A percentile compares a stretch with the other conserved stretches of the same genome.
Evolutionary conservation across 2,113 vertebrate species (phyloP).

Genomic region (Neofelis nebulosa): DNA sequence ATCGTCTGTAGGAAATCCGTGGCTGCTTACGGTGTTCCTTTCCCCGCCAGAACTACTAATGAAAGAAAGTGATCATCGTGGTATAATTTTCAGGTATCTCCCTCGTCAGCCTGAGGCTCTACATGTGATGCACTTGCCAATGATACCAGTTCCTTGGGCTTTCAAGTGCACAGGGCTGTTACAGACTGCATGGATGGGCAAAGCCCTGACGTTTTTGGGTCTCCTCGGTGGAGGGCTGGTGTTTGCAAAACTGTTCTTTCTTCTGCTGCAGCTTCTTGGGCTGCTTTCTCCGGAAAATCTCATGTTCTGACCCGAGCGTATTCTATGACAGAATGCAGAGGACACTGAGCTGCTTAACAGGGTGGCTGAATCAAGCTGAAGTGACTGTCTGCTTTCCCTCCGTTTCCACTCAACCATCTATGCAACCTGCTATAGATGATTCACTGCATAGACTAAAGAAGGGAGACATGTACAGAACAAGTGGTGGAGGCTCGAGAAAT

Average conservation of each 20-base stretch:
- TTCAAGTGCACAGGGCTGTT: not conserved
- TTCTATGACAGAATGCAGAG: constrained; percentile 55
- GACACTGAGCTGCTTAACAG: constrained; percentile 59
- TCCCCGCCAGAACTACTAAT: not conserved
- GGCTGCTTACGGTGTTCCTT: not conserved
- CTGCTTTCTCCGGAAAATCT: constrained; percentile 64
- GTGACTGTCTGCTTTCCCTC: not conserved
- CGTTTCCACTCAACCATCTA: constrained; percentile 49
- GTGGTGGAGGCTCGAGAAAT: constrained; percentile 44
- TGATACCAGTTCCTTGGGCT: not conserved
- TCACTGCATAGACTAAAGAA: constrained; percentile 18
- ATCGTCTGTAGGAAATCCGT: not conserved
- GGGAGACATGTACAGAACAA: not conserved
- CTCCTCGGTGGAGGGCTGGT: constrained; percentile 68
- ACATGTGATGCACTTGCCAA: not conserved
- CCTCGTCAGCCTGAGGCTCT: not conserved
- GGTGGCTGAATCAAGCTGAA: constrained; percentile 50
- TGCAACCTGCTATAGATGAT: constrained; percentile 66
- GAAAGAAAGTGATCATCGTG: not conserved
- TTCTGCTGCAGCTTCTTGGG: constrained; percentile 18
- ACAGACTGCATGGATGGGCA: not conserved
- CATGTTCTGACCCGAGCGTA: constrained; percentile 49
- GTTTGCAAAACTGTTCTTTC: constrained; percentile 51
- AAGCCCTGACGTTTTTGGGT: not conserved
- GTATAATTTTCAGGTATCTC: not conserved